Evolutionary conservation across 2,888 invertebrate species (phyloP).

Genomic region (Hemaris fuciformis): DNA sequence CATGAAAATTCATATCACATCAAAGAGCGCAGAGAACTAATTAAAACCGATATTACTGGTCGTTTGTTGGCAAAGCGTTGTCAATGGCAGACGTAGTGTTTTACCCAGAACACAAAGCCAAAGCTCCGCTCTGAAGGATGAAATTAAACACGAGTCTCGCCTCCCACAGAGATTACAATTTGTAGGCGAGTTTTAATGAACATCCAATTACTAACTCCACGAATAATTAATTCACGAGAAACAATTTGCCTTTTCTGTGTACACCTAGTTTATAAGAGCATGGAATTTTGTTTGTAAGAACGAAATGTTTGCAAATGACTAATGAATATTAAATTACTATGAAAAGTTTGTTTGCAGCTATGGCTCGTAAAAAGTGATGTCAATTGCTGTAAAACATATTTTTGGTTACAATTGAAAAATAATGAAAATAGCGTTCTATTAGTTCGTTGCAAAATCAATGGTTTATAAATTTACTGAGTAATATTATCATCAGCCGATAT

Average conservation of each 20-base stretch:
- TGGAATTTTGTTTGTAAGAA: not conserved
- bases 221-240: conserved; percentile 18
- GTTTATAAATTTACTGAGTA: too few relatives aligned
- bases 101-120: not conserved
- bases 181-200: not conserved
- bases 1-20: too few relatives aligned
- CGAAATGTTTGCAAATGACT: not conserved
- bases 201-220: conserved; percentile 15
- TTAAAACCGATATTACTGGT: not conserved
- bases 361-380: not conserved
- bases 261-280: not conserved
- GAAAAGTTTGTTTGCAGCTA: not conserved
- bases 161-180: not conserved
- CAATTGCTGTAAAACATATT: too few relatives aligned
- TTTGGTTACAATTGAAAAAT: too few relatives aligned
- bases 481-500: too few relatives aligned
- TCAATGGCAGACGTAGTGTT: not conserved
- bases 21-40: not conserved
- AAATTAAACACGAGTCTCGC: not conserved
- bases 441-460: too few relatives aligned
- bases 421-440: too few relatives aligned
- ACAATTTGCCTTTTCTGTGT: not conserved
- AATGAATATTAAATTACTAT: not conserved
- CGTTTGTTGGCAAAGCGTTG: not conserved
- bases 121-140: not conserved